Evolutionary conservation across 2,888 invertebrate species (phyloP), one percentile per base, ranked within the genome.

Genomic region (Drosophila fungiperda): DNA sequence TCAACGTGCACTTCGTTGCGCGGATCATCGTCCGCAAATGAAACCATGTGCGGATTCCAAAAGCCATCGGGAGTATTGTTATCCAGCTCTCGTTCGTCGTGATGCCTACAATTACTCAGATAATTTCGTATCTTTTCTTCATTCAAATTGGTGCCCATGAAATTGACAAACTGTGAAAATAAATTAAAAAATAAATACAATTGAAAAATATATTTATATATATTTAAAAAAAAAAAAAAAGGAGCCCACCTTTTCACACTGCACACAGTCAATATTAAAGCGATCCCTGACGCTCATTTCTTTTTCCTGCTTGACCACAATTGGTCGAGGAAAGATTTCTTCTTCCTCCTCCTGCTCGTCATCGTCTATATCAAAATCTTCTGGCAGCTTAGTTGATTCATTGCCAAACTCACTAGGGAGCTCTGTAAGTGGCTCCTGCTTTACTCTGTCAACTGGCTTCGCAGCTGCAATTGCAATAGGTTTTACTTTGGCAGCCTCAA

Each of bases 1-100:
- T 92, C 93, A n/a, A 92, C 80, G 17, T 91, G 67, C 8, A 91
- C 88, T 62, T 90, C 77, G 68, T 90, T 92, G 4, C 93, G 85
- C 20, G 92, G 91, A 87, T 93, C 93, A 61, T 83, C 86, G 20
- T 80, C 83, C 17, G 82, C 82, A 66, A 92, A 90, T 0, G 92
- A 88, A 8, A 82, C 73, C 73, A 93, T 91, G 23, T 84, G 81
- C 1, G 93, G 93, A 81, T 93, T 90, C 93, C 93, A 93, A 72
- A 93, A 93, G 5, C 91, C 92, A 3, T 86, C 87, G 0, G 93
- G 93, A 0, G 93, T 92, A 48, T 83, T 80, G 66, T 15, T 81
- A 3, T 66, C 69, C n/a, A 69, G 40, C 35, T 73, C 81, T 1
- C 65, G 64, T 1, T 81, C 78, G n/a, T 87, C 80, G 20, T 87